Conservation (phyloP, 64 coral and sea anemone genomes). For the Montipora sp. region DNA sequence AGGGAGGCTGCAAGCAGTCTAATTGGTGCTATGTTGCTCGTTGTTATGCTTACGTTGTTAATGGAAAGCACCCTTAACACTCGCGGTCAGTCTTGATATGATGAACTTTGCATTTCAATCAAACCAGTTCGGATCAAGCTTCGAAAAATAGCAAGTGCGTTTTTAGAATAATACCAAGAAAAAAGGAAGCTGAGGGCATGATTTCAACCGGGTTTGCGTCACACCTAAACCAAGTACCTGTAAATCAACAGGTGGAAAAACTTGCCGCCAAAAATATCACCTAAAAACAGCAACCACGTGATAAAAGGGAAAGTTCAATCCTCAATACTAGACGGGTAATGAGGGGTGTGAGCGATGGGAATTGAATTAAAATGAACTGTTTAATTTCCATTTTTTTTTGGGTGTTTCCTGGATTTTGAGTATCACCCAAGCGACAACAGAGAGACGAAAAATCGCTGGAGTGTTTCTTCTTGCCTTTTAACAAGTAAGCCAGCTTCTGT, state of each 20-base stretch:
- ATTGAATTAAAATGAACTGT: not conserved
- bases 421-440: too few relatives aligned
- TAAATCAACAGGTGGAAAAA: not conserved
- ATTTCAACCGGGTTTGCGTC: not conserved
- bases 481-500: not conserved
- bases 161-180: not conserved
- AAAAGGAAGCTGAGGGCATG: not conserved
- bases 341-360: conserved; percentile 4
- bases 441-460: not conserved
- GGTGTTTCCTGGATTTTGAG: not conserved
- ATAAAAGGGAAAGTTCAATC: not conserved
- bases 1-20: too few relatives aligned
- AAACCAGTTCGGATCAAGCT: too few relatives aligned
- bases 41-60: too few relatives aligned
- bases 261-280: not conserved
- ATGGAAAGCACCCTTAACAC: too few relatives aligned
- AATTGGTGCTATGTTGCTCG: too few relatives aligned
- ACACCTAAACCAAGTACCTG: not conserved
- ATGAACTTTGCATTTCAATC: too few relatives aligned
- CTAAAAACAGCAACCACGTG: not conserved
- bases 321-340: not conserved
- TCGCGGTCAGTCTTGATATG: too few relatives aligned
- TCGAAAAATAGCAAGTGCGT: not conserved
- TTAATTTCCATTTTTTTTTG: not conserved
- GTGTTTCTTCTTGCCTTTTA: not conserved